phyloP scores from a whole-genome alignment of 2,888 invertebrate genomes.

The Agriotes lineatus region DNA sequence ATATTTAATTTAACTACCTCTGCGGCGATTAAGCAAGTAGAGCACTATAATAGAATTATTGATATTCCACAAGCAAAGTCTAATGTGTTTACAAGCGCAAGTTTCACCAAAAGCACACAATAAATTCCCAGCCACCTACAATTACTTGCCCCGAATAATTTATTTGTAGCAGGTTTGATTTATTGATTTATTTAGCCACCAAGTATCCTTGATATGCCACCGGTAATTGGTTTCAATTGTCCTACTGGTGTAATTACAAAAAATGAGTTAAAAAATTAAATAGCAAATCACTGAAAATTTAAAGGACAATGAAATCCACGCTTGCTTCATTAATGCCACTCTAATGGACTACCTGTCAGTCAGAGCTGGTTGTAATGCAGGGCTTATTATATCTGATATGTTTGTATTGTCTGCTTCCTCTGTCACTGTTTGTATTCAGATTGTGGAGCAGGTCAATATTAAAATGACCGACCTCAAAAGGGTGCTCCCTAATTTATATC shows the following conservation, averaged over 20 bases:
- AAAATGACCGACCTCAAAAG: background rate
- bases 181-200: background rate
- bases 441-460: conserved; percentile 24
- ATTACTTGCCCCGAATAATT: background rate
- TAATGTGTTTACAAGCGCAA: background rate
- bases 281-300: background rate
- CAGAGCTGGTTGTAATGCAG: background rate
- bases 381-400: conserved; percentile 12
- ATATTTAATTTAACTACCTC: too few relatives aligned
- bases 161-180: background rate
- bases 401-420: conserved; percentile 26
- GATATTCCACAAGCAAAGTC: too few relatives aligned
- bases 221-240: background rate
- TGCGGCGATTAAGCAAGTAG: too few relatives aligned
- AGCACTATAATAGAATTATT: too few relatives aligned
- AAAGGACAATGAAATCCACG: background rate
- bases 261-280: background rate
- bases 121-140: background rate
- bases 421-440: conserved; percentile 21
- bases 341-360: background rate
- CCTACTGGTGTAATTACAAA: background rate
- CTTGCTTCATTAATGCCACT: background rate
- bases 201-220: conserved; percentile 1
- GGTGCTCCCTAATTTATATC: background rate
- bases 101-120: background rate